Conservation (phyloP, 37 sponge, comb jelly and placozoan genomes). For the Chondrilla cf. caribensis region DNA sequence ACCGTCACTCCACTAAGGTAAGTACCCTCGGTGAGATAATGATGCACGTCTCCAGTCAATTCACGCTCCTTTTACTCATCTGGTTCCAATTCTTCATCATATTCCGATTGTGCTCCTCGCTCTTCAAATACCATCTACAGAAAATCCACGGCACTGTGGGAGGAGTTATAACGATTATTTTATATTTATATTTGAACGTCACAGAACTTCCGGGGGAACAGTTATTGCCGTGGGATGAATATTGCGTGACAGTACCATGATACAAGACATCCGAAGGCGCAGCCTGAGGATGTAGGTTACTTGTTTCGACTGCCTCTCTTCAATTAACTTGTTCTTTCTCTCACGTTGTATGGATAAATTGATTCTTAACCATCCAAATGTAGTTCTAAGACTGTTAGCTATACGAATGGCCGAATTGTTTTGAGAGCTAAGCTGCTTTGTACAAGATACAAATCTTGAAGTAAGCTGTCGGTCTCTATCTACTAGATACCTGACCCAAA, state of each 20-base stretch:
- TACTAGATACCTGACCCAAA: too few species aligned
- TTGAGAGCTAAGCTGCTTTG: too few species aligned
- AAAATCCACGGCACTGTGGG: background rate
- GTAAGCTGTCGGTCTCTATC: too few species aligned
- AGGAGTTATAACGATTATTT: background rate
- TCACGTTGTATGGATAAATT: too few species aligned
- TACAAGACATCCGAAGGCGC: too few species aligned
- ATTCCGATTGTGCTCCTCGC: background rate
- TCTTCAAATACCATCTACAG: background rate
- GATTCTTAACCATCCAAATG: too few species aligned
- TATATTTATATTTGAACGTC: background rate
- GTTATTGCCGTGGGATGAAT: background rate
- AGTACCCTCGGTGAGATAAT: background rate
- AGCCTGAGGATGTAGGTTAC: too few species aligned
- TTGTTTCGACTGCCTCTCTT: too few species aligned
- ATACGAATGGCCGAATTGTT: too few species aligned
- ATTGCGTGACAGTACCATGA: conserved; percentile 6
- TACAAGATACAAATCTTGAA: too few species aligned
- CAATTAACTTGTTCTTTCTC: too few species aligned
- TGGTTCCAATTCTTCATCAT: background rate
- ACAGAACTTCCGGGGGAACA: background rate
- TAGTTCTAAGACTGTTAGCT: too few species aligned
- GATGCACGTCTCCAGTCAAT: background rate
- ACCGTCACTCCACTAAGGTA: background rate
- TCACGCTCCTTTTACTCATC: background rate